Evolutionary conservation across 1,140 invertebrate species (phyloP), one percentile per base, ranked within the genome.

Genomic region (Drosophila lini): DNA sequence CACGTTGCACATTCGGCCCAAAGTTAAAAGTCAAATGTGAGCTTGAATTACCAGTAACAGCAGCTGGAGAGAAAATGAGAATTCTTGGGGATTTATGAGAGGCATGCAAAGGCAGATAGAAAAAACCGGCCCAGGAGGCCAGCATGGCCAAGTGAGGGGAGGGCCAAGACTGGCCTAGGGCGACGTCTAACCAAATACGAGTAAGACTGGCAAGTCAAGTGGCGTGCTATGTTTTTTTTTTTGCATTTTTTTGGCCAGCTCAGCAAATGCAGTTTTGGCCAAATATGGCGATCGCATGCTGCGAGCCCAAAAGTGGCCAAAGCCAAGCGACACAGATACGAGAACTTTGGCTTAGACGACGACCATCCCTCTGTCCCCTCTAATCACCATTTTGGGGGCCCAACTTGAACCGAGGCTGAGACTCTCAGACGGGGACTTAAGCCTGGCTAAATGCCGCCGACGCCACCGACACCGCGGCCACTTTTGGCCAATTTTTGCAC

Each of bases 21-120:
- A 80, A 89, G 83, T 80, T 88, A 88, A 88, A 89, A 86, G 83
- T 86, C 83, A 86, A 86, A 86, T 86, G 83, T 86, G 80, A 86
- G 83, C 80, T 88, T 83, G 73, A 83, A 86, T 86, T 88, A 88
- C 83, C 80, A 76, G 68, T 74, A 79, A 78, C 71, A 57, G 52
- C 59, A 45, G 31, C 42, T 56, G 44, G 38, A 65, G 47, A 77
- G 74, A 82, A 86, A 83, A 88, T 86, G 80, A 73, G 84, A 65
- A 88, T 89, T 89, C 83, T 89, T 69, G 56, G 80, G 73, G 83
- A 88, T 80, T 88, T 88, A 88, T 88, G 84, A 89, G 83, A 76
- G 79, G 75, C 78, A 86, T 85, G 81, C 78, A 81, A 81, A 81
- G 60, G 63, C 78, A 74, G 65, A 41, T 16, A 16, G 3, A 22